Evolutionary conservation across 1,140 invertebrate species (phyloP), one percentile per base, ranked within the genome.

Genomic region (Alviniconcha marisindica): DNA sequence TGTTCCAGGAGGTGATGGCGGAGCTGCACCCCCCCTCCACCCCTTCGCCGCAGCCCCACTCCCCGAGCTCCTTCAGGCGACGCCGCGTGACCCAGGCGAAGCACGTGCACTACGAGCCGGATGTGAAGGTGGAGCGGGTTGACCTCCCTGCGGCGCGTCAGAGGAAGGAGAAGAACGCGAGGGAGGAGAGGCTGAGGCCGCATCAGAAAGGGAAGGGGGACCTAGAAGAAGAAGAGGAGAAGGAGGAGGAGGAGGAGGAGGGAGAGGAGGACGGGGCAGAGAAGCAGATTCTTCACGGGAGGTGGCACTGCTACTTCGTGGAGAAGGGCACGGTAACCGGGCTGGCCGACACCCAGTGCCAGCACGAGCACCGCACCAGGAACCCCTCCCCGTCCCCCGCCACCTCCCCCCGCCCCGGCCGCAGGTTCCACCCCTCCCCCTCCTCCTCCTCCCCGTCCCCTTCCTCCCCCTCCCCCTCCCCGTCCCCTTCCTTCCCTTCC

Each of bases 281-380:
- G 36, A 38, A 18, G n/a, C 40, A 51, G 73, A 76, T 76, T 42
- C 73, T 76, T 40, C 73, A 76, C 73, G 73, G 73, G 7, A 48
- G 31, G 73, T 76, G 73, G 10, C 73, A 76, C 73, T 76, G 73
- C 73, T 76, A 76, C 73, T 76, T 51, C 73, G 73, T 76, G 42
- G n/a, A 76, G 73, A 51, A 76, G 7, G 73, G 73, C 24, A 54
- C 48, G 18, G 73, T 76, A 40, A 76, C 28, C 24, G 73, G 73
- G 14, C 40, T 76, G 40, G 73, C 73, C 44, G 73, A 76, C 44
- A 5, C 48, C 2, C 21, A 54, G 42, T 76, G 73, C 42, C 73
- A 76, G 4, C 73, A 76, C 73, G 40, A 76, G 40, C 73, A 76
- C 44, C 73, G 73, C 42, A 40, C 0, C 42, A 40, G 28, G 3